Percentiles rank a stretch among this genome's conserved stretches.
These are phyloP conservation scores for Plectrocnemia conspersa DNA, from an alignment of 1,140 invertebrate genomes.

Conservation along the genomic window DNA sequence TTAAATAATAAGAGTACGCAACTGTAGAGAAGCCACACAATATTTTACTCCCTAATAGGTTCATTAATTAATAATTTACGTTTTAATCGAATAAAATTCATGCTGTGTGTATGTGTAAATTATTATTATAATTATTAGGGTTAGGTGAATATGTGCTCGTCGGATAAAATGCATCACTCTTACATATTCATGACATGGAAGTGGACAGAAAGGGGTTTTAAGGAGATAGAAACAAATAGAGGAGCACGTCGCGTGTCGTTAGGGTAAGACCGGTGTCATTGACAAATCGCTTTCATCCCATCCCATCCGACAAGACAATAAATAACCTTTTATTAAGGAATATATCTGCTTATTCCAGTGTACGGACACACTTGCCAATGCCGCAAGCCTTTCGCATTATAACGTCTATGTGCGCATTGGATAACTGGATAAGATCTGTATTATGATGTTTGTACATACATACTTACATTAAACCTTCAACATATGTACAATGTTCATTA, in stretches of 20 bases:
- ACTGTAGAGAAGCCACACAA: too few species aligned
- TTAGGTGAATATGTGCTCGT: background rate
- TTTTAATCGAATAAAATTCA: too few species aligned
- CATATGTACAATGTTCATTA: too few species aligned
- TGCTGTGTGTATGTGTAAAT: too few species aligned
- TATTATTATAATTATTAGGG: background rate
- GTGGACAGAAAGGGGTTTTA: slow-evolving; percentile 25
- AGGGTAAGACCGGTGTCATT: slow-evolving; percentile 31
- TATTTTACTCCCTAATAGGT: too few species aligned
- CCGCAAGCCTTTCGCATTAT: too few species aligned
- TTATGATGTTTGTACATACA: too few species aligned
- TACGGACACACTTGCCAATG: slow-evolving; percentile 2
- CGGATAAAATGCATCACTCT: slow-evolving; percentile 18
- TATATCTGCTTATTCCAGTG: slow-evolving; percentile 18
- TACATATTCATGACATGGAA: slow-evolving; percentile 21
- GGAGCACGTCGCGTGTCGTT: slow-evolving; percentile 21
- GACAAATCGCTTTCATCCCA: slow-evolving; percentile 35
- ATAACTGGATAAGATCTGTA: too few species aligned
- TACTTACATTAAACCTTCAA: too few species aligned
- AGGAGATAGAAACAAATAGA: slow-evolving; percentile 26
- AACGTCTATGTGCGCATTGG: too few species aligned
- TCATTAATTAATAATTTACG: too few species aligned
- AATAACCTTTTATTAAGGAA: slow-evolving; percentile 31
- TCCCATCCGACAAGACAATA: slow-evolving; percentile 29
- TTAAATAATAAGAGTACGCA: too few species aligned